These are phyloP conservation scores for Aptenodytes patagonicus DNA, from an alignment of 2,113 vertebrate genomes.

Conservation along the genomic window DNA sequence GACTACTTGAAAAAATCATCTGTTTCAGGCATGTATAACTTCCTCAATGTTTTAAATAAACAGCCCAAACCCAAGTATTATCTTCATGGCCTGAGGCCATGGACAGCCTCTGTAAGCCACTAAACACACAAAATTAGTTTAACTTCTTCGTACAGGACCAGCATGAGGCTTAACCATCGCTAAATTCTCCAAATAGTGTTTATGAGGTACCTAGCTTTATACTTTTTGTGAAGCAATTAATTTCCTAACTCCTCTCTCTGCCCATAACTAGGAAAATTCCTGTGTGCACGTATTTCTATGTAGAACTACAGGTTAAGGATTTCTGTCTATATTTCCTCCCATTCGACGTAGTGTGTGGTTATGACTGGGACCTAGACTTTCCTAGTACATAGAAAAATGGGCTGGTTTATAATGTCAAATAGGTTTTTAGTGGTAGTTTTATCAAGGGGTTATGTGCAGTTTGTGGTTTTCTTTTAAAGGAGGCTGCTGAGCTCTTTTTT, in stretches of 20 bases:
- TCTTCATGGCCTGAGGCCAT: not conserved
- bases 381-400: not conserved
- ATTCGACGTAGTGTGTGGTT: not conserved
- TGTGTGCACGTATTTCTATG: not conserved
- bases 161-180: not conserved
- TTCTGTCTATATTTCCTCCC: not conserved
- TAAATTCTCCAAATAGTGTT: not conserved
- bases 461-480: not conserved
- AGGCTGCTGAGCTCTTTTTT: not conserved
- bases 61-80: not conserved
- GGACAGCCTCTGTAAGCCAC: not conserved
- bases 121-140: not conserved
- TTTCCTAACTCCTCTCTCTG: not conserved
- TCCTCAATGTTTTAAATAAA: not conserved
- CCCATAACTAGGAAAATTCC: not conserved
- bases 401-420: not conserved
- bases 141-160: not conserved
- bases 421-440: not conserved
- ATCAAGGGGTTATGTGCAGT: not conserved
- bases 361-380: not conserved
- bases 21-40: not conserved
- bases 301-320: not conserved
- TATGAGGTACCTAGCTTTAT: not conserved
- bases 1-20: not conserved
- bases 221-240: not conserved